These are phyloP conservation scores for Spongia lamella DNA, from an alignment of 37 sponge, comb jelly and placozoan species.

Conservation along the genomic window DNA sequence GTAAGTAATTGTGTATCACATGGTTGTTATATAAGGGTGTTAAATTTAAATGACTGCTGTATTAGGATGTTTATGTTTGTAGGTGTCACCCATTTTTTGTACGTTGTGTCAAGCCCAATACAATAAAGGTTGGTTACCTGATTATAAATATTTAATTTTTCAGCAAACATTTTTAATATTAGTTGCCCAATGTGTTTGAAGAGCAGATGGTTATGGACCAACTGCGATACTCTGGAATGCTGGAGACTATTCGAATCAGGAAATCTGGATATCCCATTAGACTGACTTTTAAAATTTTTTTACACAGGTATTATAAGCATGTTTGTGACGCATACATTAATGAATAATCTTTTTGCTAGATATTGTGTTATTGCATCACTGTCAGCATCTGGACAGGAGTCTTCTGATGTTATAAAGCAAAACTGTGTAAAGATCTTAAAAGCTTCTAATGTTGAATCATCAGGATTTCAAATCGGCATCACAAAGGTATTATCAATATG, in stretches of 20 bases:
- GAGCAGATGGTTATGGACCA: constrained; percentile 79
- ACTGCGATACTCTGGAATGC: constrained; percentile 85
- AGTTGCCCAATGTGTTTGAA: constrained; percentile 58
- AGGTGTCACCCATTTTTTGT: constrained; percentile 66
- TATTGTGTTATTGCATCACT: too few species aligned
- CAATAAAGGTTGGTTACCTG: constrained; percentile 22
- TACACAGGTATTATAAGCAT: constrained; percentile 27
- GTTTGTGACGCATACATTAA: neutral
- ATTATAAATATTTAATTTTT: too few species aligned
- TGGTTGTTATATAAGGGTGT: neutral
- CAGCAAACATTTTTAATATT: too few species aligned
- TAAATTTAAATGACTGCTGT: neutral
- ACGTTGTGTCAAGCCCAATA: constrained; percentile 72
- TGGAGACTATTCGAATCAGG: constrained; percentile 87
- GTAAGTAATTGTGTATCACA: constrained; percentile 3
- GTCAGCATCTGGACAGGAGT: too few species aligned
- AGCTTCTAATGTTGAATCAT: neutral
- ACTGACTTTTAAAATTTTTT: constrained; percentile 56
- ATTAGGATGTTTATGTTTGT: neutral
- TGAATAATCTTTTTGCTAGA: neutral
- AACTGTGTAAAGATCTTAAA: neutral
- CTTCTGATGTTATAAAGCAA: too few species aligned
- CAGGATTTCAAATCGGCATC: constrained; percentile 14
- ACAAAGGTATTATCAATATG: constrained; percentile 4
- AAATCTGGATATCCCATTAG: constrained; percentile 83